phyloP scores from a whole-genome alignment of 2,113 vertebrate genomes.

The Crotalus viridis region DNA sequence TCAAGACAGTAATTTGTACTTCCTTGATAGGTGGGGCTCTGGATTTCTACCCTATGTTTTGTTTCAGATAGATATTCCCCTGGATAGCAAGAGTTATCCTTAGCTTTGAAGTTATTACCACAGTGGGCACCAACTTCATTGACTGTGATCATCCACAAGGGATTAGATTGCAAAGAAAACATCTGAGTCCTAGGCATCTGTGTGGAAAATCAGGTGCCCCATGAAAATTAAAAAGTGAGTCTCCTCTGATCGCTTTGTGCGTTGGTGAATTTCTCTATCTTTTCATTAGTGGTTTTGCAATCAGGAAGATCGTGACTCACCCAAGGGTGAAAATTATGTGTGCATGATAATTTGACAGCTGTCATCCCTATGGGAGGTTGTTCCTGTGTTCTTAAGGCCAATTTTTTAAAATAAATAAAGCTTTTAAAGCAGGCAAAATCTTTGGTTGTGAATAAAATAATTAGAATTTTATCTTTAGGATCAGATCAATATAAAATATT shows the following conservation, averaged over 20 bases:
- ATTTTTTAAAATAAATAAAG: neutral
- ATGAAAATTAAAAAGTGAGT: neutral
- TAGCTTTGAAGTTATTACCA: neutral
- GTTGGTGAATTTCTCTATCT: neutral
- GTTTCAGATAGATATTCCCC: neutral
- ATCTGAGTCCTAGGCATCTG: neutral
- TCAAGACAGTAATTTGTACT: neutral
- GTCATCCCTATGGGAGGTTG: slow-evolving; percentile 20
- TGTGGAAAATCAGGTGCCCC: neutral
- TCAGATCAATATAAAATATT: neutral
- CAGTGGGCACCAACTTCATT: neutral
- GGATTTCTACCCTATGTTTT: neutral
- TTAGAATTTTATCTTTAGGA: neutral
- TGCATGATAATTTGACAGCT: slow-evolving; percentile 29
- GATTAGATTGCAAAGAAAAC: neutral
- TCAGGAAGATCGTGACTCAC: slow-evolving; percentile 12
- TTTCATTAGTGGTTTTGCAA: slow-evolving; percentile 25
- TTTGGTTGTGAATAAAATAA: neutral
- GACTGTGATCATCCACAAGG: neutral
- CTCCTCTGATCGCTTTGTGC: neutral
- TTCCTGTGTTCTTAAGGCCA: slow-evolving; percentile 32
- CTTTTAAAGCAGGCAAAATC: slow-evolving; percentile 15
- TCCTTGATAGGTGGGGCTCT: neutral
- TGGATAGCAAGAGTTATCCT: neutral
- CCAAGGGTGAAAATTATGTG: neutral